Percentiles rank a stretch among this genome's conserved stretches.
Evolutionary conservation across 2,888 invertebrate genomes (phyloP).

Genomic region (Drosophila bunnanda): DNA sequence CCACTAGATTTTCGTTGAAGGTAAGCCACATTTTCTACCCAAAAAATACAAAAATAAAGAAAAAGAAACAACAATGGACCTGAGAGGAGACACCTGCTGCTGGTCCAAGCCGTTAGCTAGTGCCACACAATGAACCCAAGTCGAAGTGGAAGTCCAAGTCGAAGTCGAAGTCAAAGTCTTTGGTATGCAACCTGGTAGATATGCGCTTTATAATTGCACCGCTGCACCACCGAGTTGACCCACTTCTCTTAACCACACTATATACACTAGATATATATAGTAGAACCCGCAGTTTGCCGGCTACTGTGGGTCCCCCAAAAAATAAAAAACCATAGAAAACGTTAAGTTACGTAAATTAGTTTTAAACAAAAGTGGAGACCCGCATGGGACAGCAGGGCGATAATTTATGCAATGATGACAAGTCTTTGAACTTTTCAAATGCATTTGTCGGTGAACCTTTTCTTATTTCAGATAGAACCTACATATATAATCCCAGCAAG

Average conservation of each 20-base stretch:
- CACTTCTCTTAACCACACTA: conserved; percentile 56
- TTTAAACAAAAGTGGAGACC: conserved; percentile 6
- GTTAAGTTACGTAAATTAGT: conserved; percentile 32
- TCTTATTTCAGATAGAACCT: background rate
- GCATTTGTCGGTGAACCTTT: conserved; percentile 54
- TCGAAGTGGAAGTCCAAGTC: conserved; percentile 2
- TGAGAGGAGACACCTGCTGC: conserved; percentile 64
- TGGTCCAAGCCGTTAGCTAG: conserved; percentile 54
- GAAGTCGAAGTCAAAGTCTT: conserved; percentile 15
- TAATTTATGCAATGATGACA: conserved; percentile 62
- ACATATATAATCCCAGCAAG: conserved; percentile 17
- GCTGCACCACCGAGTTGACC: conserved; percentile 62
- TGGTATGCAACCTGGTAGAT: conserved; percentile 53
- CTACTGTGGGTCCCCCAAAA: conserved; percentile 46
- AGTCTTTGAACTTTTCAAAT: conserved; percentile 55
- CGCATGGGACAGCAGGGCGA: conserved; percentile 29
- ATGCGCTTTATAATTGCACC: conserved; percentile 74
- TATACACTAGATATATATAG: background rate
- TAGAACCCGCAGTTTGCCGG: conserved; percentile 34
- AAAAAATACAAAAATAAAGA: conserved; percentile 42
- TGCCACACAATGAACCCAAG: conserved; percentile 61
- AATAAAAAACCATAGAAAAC: conserved; percentile 24
- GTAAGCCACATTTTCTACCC: conserved; percentile 75
- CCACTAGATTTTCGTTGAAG: conserved; percentile 57
- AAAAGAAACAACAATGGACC: conserved; percentile 29